These are phyloP conservation scores for Portevinia maculata DNA, from an alignment of 2,888 invertebrate species.

Conservation along the genomic window DNA sequence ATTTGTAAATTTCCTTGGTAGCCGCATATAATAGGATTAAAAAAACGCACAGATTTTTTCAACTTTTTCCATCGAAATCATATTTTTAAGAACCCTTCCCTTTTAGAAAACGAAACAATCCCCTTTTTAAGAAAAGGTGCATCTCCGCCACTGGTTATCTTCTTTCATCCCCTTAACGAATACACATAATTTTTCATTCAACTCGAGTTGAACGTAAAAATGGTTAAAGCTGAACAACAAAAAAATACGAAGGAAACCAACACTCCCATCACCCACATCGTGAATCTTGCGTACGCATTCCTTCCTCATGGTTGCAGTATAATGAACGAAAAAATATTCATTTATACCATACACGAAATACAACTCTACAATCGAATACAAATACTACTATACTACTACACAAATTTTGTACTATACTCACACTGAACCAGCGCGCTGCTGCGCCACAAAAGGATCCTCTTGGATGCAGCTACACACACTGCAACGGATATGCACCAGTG, in stretches of 20 bases:
- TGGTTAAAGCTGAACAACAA: conserved; percentile 33
- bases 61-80: neutral
- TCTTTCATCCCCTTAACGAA: conserved; percentile 47
- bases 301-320: conserved; percentile 62
- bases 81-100: neutral
- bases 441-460: conserved; percentile 67
- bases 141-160: conserved; percentile 49
- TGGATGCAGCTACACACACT: conserved; percentile 53
- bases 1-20: too few relatives aligned
- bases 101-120: neutral
- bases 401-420: conserved; percentile 69
- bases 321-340: conserved; percentile 69
- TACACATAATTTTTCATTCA: conserved; percentile 72
- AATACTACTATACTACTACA: conserved; percentile 70
- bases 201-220: conserved; percentile 73
- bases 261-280: conserved; percentile 66
- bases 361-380: conserved; percentile 50
- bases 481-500: conserved; percentile 67
- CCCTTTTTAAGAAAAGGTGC: conserved; percentile 18
- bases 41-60: too few relatives aligned
- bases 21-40: too few relatives aligned
- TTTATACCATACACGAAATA: conserved; percentile 47
- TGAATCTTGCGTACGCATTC: conserved; percentile 72
- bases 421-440: conserved; percentile 49
- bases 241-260: conserved; percentile 13